phyloP scores from a whole-genome alignment of 2,797 vertebrate species.

The Discoglossus pictus region DNA sequence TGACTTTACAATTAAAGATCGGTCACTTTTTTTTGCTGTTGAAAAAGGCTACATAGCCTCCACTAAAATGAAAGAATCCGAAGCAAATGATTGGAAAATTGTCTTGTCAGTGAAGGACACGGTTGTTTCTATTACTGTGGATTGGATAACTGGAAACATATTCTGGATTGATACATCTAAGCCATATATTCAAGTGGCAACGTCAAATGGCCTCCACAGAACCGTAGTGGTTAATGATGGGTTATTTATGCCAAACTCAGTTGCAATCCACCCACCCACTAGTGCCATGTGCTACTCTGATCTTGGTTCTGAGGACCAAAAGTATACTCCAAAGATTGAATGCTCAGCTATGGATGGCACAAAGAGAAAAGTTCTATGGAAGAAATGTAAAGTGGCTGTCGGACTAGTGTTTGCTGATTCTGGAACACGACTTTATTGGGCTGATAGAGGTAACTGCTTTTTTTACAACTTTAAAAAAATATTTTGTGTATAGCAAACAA shows the following conservation, averaged over 20 bases:
- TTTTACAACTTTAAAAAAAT: not conserved
- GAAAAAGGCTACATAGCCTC: slow-evolving; percentile 67
- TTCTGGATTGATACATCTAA: slow-evolving; percentile 81
- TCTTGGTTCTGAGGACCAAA: not conserved
- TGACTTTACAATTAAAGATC: slow-evolving; percentile 70
- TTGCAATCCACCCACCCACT: slow-evolving; percentile 75
- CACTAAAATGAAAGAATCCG: slow-evolving; percentile 67
- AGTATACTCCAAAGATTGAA: slow-evolving; percentile 57
- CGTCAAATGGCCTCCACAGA: slow-evolving; percentile 61
- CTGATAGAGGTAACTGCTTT: slow-evolving; percentile 72
- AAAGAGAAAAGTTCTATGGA: slow-evolving; percentile 72
- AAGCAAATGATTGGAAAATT: slow-evolving; percentile 63
- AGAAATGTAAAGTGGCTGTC: slow-evolving; percentile 66
- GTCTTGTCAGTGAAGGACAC: slow-evolving; percentile 68
- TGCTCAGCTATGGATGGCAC: slow-evolving; percentile 86
- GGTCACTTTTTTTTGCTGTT: slow-evolving; percentile 77
- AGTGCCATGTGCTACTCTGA: slow-evolving; percentile 81
- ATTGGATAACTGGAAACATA: slow-evolving; percentile 86
- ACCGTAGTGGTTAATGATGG: slow-evolving; percentile 66
- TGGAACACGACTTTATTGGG: slow-evolving; percentile 83
- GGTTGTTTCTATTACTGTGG: slow-evolving; percentile 74
- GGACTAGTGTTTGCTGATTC: slow-evolving; percentile 74
- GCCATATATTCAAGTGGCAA: slow-evolving; percentile 72
- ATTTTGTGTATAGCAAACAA: not conserved
- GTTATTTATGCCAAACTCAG: slow-evolving; percentile 66